Base-by-base conservation (phyloP, 2,888 invertebrate genomes). In the Omphaloscelis lunosa region DNA sequence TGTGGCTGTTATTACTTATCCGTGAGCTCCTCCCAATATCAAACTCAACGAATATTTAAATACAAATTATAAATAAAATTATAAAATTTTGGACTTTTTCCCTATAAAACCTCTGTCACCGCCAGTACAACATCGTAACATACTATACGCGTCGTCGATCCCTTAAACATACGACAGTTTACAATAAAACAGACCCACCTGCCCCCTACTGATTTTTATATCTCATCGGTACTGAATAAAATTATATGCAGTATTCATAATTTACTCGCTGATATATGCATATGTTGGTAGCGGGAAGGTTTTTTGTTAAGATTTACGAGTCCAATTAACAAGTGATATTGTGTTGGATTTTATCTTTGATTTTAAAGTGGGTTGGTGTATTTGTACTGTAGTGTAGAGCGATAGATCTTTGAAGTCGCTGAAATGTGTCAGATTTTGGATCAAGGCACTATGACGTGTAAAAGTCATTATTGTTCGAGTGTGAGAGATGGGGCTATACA, bases 161-260 rank as follows among this genome's bases (percentile, higher is more conserved):
- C 90, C 91, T 90, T 90, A 89, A 92, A 87, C 85, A 85, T 85
- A 88, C 86, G 89, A 85, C 88, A 84, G 87, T 86, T 76, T 76
- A 90, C 92, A 91, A 94, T 95, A 95, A 95, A 95, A 89, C 92
- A 94, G 91, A 86, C 86, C 87, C 88, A 86, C 86, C 87, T 51
- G 87, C 95, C 96, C 96, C 96, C 96, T 90, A 95, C 94, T 91
- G 96, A 92, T 94, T 96, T 96, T 96, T 96, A 96, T 96, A 95
- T 93, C 94, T 93, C 92, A 91, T 92, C 90, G 90, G 90, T 92
- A 91, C 94, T 92, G 95, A 94, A 96, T 96, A 96, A 96, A 94
- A 95, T 96, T 95, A 95, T 95, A 94, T 92, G 91, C 90, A 80
- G 91, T 91, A 92, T 93, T 93, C 93, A 95, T 96, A 95, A 95